Evolutionary conservation across 2,113 vertebrate genomes (phyloP), one percentile per base, ranked within the genome.

Genomic region (Tamias sibiricus): DNA sequence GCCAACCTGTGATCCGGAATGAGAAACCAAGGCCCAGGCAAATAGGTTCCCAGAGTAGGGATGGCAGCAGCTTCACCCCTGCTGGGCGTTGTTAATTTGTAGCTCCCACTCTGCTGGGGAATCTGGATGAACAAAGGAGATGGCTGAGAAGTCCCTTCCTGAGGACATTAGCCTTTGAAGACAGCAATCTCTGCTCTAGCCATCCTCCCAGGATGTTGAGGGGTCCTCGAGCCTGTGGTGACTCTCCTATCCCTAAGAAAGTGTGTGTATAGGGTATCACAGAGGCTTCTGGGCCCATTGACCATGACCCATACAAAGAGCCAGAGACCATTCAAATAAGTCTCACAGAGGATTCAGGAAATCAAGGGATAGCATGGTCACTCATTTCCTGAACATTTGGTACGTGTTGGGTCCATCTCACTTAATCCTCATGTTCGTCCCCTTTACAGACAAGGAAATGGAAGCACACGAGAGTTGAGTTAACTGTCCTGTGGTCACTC

Each of bases 321-420:
- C 35, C 52, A 49, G 24, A 40, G 62, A 17, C 8, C n/a, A 72
- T 44, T 68, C 32, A 85, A 22, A 30, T 32, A 57, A 47, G 26
- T 52, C 13, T 8, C 57, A 68, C 12, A n/a, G 37, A 8, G 40
- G 13, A 52, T 32, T 69, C 12, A 81, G 88, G 42, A 94, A 79
- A 76, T 2, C 19, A n/a, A 22, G n/a, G 74, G 42, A 19, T 1
- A 9, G n/a, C 0, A 0, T 26, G 17, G 13, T 82, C 13, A 20
- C 35, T 82, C 47, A 17, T 42, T 66, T 49, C 22, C 59, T 49
- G 17, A 85, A 24, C 10, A 42, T 1, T 24, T 0, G 0, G 26
- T 7, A 8, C 30, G 8, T 19, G 42, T 12, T 1, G 4, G 8
- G 2, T 75, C 75, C 9, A 54, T 19, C 16, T 72, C 64, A 26